Evolutionary conservation across 2,888 invertebrate genomes (phyloP), one percentile per base, ranked within the genome.

Genomic region (Diabrotica balteata): DNA sequence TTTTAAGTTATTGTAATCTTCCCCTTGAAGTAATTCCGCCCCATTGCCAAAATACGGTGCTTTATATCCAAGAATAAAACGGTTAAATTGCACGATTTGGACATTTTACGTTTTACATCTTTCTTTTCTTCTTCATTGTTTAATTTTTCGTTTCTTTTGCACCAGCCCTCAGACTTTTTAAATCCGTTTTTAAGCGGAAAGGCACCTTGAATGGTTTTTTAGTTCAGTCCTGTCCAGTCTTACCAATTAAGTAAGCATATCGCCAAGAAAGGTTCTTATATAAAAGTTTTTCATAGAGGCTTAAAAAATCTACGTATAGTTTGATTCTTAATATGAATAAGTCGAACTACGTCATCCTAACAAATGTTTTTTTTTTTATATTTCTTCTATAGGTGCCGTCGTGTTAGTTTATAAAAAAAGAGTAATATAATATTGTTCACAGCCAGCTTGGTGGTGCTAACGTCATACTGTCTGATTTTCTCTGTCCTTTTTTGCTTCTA

Each of bases 161-260:
- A 82, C 82, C 82, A 81, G 82, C 81, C 82, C 81, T 81, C 82
- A 82, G 81, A 81, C 82, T 79, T 80, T 76, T 78, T 79, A 49
- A 76, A 80, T 80, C 81, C 80, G 78, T 78, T 76, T 79, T 74
- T 68, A 64, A 64, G 72, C 74, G 71, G 80, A 82, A 84, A 84
- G 84, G 84, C 84, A 84, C 84, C 84, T 81, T 75, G 71, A 72
- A 81, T 80, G 80, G 63, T 70, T 60, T 69, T 80, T 77, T 71
- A 71, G 79, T 77, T 75, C 84, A 84, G 83, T 84, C 83, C 83
- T 78, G 78, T 82, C 82, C 83, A 84, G 84, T 84, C 84, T 84
- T 84, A 82, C 81, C 80, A 81, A 78, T 81, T 82, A 80, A 82
- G 82, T 83, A 83, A 82, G 82, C 82, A 76, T 80, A 77, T 81